Evolutionary conservation across 1,140 invertebrate species (phyloP).

Genomic region (Procambarus clarkii): DNA sequence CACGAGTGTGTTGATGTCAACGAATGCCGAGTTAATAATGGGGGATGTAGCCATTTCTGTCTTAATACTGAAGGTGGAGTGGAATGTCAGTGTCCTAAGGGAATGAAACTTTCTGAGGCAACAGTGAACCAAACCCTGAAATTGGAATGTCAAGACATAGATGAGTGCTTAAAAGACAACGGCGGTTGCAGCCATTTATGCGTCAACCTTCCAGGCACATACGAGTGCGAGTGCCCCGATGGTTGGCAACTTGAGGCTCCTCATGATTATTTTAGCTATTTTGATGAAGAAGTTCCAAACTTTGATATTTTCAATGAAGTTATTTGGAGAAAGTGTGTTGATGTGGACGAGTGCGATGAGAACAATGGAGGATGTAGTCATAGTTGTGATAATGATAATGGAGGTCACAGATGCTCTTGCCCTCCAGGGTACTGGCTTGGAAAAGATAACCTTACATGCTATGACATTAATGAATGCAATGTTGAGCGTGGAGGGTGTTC

Average conservation of each 20-base stretch:
- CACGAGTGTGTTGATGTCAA: constrained; percentile 78
- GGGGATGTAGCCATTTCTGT: constrained; percentile 81
- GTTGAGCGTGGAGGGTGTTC: constrained; percentile 77
- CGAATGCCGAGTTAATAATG: constrained; percentile 79
- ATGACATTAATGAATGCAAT: constrained; percentile 84
- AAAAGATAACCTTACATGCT: constrained; percentile 78
- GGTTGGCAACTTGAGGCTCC: constrained; percentile 75
- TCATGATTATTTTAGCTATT: constrained; percentile 66
- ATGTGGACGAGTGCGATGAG: constrained; percentile 73
- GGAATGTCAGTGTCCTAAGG: constrained; percentile 73
- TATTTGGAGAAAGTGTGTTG: constrained; percentile 73
- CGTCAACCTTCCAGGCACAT: constrained; percentile 76
- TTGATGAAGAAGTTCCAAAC: constrained; percentile 48
- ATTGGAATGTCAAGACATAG: constrained; percentile 64
- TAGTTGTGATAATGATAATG: constrained; percentile 72
- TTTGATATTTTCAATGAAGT: constrained; percentile 59
- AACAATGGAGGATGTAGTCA: constrained; percentile 76
- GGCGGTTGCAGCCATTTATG: constrained; percentile 75
- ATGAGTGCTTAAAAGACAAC: constrained; percentile 74
- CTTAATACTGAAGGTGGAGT: constrained; percentile 78
- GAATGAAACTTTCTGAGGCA: constrained; percentile 67
- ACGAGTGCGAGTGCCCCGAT: constrained; percentile 80
- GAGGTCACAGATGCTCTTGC: constrained; percentile 68
- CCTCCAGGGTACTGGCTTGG: constrained; percentile 72
- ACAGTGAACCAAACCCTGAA: not conserved